Conservation (phyloP, 2,113 vertebrate species). For the Todiramphus saurophagus region DNA sequence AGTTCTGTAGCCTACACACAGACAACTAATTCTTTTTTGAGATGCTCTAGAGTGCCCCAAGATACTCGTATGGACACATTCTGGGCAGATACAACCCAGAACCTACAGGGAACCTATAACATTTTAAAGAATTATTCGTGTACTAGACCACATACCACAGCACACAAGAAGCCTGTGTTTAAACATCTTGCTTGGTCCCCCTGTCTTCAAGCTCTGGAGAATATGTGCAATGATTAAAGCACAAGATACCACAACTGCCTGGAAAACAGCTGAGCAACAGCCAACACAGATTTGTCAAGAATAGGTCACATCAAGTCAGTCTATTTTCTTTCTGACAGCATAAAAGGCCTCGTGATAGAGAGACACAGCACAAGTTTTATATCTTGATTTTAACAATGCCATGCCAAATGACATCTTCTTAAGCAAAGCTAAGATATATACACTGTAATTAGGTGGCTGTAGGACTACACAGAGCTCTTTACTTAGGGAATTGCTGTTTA, state of each 20-base stretch:
- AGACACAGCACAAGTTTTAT: not conserved
- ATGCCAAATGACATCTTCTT: not conserved
- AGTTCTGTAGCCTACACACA: not conserved
- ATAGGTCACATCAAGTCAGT: not conserved
- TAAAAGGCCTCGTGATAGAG: not conserved
- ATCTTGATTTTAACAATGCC: not conserved
- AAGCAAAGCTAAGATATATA: not conserved
- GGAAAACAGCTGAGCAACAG: not conserved
- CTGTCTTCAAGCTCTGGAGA: not conserved
- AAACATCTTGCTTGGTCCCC: not conserved
- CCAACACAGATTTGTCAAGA: not conserved
- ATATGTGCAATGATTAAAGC: not conserved
- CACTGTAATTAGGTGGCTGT: not conserved
- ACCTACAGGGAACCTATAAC: not conserved
- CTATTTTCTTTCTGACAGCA: not conserved
- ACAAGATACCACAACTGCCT: not conserved
- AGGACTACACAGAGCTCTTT: not conserved
- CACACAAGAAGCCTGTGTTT: not conserved
- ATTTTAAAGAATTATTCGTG: not conserved
- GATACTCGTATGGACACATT: not conserved
- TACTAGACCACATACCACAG: not conserved
- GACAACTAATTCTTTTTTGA: not conserved
- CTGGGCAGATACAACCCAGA: not conserved
- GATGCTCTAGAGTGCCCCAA: not conserved
- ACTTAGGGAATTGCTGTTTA: not conserved